Percentiles rank a stretch among this genome's conserved stretches.
phyloP scores from a whole-genome alignment of 2,888 invertebrate genomes.

The Cloeon dipterum region DNA sequence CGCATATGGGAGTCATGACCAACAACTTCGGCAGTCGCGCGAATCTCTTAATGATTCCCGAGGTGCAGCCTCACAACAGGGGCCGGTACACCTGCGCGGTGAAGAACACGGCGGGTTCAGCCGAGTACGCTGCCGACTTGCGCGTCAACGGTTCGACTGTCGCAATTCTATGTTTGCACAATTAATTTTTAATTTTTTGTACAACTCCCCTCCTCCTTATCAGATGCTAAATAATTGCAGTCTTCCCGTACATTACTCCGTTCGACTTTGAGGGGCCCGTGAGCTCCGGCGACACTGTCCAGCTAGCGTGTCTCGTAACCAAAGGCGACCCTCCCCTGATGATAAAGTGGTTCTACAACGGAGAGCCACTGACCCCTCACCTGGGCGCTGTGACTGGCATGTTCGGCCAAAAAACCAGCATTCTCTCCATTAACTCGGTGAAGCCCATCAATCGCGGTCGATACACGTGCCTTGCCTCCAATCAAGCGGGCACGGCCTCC shows the following conservation, averaged over 20 bases:
- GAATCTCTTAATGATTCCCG: slow-evolving; percentile 1
- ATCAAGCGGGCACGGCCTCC: slow-evolving; percentile 43
- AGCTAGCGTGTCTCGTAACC: slow-evolving; percentile 12
- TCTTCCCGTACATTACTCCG: slow-evolving; percentile 42
- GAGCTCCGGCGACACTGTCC: slow-evolving; percentile 11
- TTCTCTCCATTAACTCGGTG: slow-evolving; percentile 36
- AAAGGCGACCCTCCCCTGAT: slow-evolving; percentile 19
- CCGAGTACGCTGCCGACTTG: slow-evolving; percentile 24
- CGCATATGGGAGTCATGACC: not conserved
- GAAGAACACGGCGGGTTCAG: slow-evolving; percentile 28
- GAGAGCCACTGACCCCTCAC: slow-evolving; percentile 17
- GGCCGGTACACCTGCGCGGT: slow-evolving; percentile 34
- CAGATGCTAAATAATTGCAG: no score
- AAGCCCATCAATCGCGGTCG: slow-evolving; percentile 45
- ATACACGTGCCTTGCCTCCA: slow-evolving; percentile 52
- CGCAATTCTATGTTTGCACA: no score
- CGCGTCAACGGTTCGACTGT: slow-evolving; percentile 22
- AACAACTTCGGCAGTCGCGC: not conserved
- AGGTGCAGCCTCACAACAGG: not conserved
- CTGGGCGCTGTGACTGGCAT: slow-evolving; percentile 15
- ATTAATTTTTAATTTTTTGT: no score
- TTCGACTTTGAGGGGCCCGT: slow-evolving; percentile 27
- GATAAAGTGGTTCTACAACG: slow-evolving; percentile 33
- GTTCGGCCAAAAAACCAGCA: slow-evolving; percentile 12
- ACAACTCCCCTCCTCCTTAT: no score